Conservation (phyloP, 2,888 invertebrate species). For the Palloptera scutellata region DNA sequence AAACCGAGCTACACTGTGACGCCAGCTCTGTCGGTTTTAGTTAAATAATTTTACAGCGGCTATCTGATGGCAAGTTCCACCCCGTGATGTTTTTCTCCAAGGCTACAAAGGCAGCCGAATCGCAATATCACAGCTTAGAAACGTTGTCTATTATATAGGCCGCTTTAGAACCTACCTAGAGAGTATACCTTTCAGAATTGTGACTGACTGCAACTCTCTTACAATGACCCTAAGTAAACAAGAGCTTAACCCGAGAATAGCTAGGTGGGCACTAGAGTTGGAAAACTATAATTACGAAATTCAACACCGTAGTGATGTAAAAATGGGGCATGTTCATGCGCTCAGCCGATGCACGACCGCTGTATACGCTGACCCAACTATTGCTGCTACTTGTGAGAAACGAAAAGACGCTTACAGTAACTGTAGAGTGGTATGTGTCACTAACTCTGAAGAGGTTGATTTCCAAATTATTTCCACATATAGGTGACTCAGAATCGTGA, state of each 20-base stretch:
- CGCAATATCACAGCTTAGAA: constrained; percentile 17
- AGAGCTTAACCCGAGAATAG: no score
- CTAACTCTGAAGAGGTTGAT: background rate
- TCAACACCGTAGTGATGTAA: background rate
- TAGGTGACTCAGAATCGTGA: background rate
- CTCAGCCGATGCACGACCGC: background rate
- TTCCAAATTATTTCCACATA: background rate
- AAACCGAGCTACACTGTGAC: constrained; percentile 20
- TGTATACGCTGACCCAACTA: background rate
- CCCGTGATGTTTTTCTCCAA: constrained; percentile 11
- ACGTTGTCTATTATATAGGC: constrained; percentile 13
- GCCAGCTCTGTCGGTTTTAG: constrained; percentile 13
- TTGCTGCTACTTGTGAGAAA: background rate
- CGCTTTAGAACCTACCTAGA: constrained; percentile 6
- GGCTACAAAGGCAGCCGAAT: constrained; percentile 1
- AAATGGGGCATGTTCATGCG: constrained; percentile 8
- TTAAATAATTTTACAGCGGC: background rate
- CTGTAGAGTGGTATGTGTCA: background rate
- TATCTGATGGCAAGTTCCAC: background rate
- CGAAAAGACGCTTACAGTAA: background rate
- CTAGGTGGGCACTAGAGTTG: constrained; percentile 6
- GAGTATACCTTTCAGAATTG: constrained; percentile 8
- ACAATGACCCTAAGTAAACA: constrained; percentile 18
- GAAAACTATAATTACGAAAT: constrained; percentile 9
- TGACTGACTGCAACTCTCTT: constrained; percentile 20